phyloP scores from a whole-genome alignment of 2,888 invertebrate species.

The Heliconius charithonia region DNA sequence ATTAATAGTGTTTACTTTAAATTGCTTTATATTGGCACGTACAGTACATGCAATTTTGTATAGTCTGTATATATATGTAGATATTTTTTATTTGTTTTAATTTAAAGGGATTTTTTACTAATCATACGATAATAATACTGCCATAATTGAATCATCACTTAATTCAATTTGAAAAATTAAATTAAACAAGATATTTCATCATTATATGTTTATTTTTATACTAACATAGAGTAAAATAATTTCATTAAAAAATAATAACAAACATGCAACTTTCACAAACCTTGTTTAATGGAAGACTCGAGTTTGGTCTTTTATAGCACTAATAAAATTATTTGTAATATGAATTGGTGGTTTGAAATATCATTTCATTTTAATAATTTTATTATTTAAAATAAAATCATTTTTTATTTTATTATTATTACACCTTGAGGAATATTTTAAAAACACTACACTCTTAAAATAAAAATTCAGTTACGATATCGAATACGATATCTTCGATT shows the following conservation, averaged over 20 bases:
- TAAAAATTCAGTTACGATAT: too few relatives aligned
- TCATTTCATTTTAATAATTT: not conserved
- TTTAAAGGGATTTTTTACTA: too few relatives aligned
- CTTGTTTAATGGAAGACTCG: slow-evolving; percentile 45
- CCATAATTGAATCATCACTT: not conserved
- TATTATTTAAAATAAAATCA: not conserved
- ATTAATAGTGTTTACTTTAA: not conserved
- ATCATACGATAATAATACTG: too few relatives aligned
- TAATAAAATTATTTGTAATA: not conserved
- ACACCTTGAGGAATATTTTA: too few relatives aligned
- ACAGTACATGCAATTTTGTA: too few relatives aligned
- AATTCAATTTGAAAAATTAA: not conserved
- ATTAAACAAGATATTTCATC: slow-evolving; percentile 3
- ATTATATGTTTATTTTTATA: slow-evolving; percentile 1
- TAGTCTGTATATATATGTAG: too few relatives aligned
- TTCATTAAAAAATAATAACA: not conserved
- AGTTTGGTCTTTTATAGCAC: slow-evolving; percentile 39
- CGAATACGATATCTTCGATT: not conserved
- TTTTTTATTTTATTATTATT: too few relatives aligned
- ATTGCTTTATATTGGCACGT: not conserved
- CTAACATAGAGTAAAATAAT: not conserved
- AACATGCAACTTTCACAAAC: not conserved
- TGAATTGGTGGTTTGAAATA: not conserved
- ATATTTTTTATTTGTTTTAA: too few relatives aligned
- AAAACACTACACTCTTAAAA: too few relatives aligned